A percentile compares a stretch with the other conserved stretches of the same genome.
These are phyloP conservation scores for Polyodon spathula DNA, from an alignment of 2,113 vertebrate genomes.

Conservation along the genomic window DNA sequence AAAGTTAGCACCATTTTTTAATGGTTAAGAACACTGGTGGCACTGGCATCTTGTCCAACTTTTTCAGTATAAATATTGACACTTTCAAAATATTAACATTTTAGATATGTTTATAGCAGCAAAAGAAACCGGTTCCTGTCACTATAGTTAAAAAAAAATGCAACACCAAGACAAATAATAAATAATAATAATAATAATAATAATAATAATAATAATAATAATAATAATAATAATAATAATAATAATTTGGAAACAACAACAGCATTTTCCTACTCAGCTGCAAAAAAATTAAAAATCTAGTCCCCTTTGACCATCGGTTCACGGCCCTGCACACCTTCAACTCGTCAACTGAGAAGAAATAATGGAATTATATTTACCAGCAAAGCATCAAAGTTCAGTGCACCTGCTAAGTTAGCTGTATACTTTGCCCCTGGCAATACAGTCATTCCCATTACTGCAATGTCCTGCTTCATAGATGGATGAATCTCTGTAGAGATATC, in stretches of 20 bases:
- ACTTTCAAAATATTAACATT: no score
- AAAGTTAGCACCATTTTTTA: no score
- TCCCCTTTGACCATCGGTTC: constrained; percentile 34
- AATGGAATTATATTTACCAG: constrained; percentile 74
- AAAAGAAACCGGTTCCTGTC: no score
- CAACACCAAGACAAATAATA: no score
- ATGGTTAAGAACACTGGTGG: no score
- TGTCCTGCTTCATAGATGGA: constrained; percentile 67
- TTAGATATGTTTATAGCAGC: no score
- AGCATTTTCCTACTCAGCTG: constrained; percentile 23
- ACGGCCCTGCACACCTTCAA: constrained; percentile 36
- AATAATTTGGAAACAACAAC: constrained; percentile 27
- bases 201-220: no score
- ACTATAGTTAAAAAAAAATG: no score
- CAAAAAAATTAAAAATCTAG: constrained; percentile 14
- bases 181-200: no score
- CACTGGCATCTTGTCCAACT: no score
- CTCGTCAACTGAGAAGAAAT: constrained; percentile 72
- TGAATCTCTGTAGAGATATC: constrained; percentile 46
- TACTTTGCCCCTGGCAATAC: constrained; percentile 60
- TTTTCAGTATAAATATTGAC: no score
- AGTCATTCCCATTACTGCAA: constrained; percentile 67
- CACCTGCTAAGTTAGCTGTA: constrained; percentile 58
- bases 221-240: constrained; percentile 17
- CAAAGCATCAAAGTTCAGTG: constrained; percentile 60